Evolutionary conservation across 2,113 vertebrate species (phyloP).

Genomic region (Trogon surrucura): DNA sequence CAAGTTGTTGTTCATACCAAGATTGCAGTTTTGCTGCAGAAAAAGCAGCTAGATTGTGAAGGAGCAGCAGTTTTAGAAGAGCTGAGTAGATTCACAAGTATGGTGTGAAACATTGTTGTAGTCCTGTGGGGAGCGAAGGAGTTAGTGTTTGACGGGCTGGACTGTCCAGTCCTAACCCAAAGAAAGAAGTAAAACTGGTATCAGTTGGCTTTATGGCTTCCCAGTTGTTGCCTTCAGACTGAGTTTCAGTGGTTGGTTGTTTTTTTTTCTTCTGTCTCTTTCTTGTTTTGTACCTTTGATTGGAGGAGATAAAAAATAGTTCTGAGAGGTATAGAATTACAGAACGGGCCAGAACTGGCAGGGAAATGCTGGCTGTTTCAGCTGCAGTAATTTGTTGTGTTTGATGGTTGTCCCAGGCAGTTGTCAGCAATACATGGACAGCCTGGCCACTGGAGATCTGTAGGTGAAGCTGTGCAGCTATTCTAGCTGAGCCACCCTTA

Average conservation of each 20-base stretch:
- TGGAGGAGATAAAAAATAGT: background rate
- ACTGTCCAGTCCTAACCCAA: background rate
- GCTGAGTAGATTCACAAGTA: background rate
- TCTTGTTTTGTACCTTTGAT: background rate
- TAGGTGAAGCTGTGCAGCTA: background rate
- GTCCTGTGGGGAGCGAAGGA: background rate
- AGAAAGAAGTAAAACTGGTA: background rate
- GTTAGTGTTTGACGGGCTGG: background rate
- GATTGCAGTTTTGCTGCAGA: background rate
- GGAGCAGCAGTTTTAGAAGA: background rate
- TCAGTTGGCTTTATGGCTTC: background rate
- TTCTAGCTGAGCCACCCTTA: background rate
- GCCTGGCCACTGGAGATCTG: background rate
- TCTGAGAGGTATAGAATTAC: background rate
- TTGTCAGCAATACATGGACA: background rate
- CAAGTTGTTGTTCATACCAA: rapidly evolving
- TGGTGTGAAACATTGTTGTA: background rate
- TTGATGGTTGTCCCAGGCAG: background rate
- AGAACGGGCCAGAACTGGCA: background rate
- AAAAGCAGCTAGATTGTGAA: background rate
- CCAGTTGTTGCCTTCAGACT: background rate
- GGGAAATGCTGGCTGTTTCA: background rate
- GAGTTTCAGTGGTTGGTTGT: background rate
- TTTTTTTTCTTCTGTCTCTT: background rate
- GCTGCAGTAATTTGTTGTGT: background rate